phyloP scores from a whole-genome alignment of 2,797 vertebrate species.

The Mionectes olivaceus region DNA sequence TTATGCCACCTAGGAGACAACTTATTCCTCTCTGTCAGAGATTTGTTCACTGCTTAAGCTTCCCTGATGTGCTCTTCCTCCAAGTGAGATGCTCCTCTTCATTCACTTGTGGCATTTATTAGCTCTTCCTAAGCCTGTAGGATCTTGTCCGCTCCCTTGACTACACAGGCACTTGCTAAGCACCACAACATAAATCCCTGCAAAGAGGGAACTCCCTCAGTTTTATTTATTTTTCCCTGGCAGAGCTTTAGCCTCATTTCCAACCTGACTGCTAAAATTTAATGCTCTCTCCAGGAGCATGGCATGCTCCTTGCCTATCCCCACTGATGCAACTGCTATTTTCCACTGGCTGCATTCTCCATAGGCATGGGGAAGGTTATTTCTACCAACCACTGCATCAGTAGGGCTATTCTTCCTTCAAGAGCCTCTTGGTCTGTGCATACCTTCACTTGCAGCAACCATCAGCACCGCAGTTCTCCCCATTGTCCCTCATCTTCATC shows the following conservation, averaged over 20 bases:
- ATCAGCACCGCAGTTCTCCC: background rate
- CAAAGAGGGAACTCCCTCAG: background rate
- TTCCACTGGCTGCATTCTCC: background rate
- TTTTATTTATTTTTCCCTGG: background rate
- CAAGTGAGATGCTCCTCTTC: rapidly evolving
- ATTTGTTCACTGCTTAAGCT: background rate
- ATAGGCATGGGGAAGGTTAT: background rate
- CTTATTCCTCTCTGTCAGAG: background rate
- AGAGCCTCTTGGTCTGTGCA: background rate
- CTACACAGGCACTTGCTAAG: background rate
- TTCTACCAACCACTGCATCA: background rate
- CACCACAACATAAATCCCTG: background rate
- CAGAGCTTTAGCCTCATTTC: background rate
- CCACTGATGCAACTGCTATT: background rate
- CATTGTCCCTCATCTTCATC: background rate
- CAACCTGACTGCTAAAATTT: background rate
- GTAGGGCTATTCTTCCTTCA: background rate
- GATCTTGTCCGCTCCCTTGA: background rate
- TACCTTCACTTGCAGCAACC: background rate
- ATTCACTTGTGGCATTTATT: background rate
- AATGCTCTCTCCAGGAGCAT: background rate
- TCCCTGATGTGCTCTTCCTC: background rate
- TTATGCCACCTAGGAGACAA: background rate
- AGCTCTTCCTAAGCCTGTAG: background rate
- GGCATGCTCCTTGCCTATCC: background rate